phyloP scores from a whole-genome alignment of 2,113 vertebrate species.

The Dipodomys ordii region DNA sequence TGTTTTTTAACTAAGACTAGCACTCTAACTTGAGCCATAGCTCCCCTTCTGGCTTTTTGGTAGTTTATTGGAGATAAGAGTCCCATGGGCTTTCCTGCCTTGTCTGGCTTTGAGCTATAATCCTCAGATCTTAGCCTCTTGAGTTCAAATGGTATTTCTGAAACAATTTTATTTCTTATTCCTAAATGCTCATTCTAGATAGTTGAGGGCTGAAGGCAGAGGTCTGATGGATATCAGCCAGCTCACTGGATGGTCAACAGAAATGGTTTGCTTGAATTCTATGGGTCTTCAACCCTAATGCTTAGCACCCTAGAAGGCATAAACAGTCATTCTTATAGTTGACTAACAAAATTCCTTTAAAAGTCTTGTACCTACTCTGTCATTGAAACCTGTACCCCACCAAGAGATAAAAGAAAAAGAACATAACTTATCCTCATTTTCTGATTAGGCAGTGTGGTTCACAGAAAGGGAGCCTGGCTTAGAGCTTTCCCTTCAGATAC shows the following conservation, averaged over 20 bases:
- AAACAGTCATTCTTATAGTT: constrained; percentile 42
- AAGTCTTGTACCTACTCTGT: background rate
- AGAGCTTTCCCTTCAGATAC: constrained; percentile 37
- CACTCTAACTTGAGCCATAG: too few relatives aligned
- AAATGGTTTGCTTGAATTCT: background rate
- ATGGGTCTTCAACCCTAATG: background rate
- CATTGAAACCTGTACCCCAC: fast-evolving
- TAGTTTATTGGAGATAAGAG: too few relatives aligned
- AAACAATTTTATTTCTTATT: background rate
- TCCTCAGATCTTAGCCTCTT: too few relatives aligned
- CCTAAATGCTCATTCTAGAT: background rate
- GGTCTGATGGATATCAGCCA: background rate
- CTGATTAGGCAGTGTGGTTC: background rate
- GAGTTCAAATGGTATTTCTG: background rate
- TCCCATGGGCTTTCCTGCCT: too few relatives aligned
- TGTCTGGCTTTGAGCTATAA: too few relatives aligned
- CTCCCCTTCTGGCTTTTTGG: too few relatives aligned
- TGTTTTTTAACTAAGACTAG: too few relatives aligned
- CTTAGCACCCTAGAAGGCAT: constrained; percentile 43
- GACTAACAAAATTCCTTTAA: constrained; percentile 38
- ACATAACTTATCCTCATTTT: background rate
- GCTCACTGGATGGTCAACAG: background rate
- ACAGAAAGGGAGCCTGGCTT: background rate
- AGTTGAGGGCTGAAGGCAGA: background rate
- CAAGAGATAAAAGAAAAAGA: background rate